Base-by-base conservation (phyloP, 2,113 vertebrate species). In the Elachura formosa region DNA sequence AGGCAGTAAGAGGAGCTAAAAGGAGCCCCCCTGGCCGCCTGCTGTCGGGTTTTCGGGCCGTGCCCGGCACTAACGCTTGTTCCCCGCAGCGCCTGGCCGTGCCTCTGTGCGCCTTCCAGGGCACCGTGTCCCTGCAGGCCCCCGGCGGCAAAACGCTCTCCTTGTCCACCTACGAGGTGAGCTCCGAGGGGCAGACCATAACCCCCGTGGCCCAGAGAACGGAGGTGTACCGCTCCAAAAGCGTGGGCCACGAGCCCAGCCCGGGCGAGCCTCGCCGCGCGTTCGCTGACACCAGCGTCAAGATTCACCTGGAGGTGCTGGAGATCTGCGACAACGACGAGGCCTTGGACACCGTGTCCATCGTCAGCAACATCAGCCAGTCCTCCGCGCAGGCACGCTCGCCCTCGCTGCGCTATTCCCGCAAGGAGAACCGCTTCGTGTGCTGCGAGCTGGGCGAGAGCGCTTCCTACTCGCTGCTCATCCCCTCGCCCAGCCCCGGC, bases 301-400 rank as follows among this genome's bases (percentile, higher is more conserved):
- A 99, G 96, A 99, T 99, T 92, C 99, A 99, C 91, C 83, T 99
- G 62, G 99, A 99, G 80, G 99, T 99, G 26, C 98, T 99, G 83
- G 99, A 99, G 96, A 99, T 99, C 69, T 99, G 99, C 29, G 98
- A 99, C 94, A 98, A 99, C 1, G 98, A 99, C 52, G 99, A 99
- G 95, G 99, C 99, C 54, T 97, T 99, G 99, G 99, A 99, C 96
- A 99, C 99, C 0, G 99, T 99, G 92, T 99, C 99, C 14, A 99
- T 99, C 93, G 96, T 99, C 81, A 99, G 99, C 79, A 99, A 98
- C 94, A 99, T 99, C 98, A 99, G 99, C 94, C 99, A 99, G 97
- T 99, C 99, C 13, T 99, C 99, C 9, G 76, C 98, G 1, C 99
- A 99, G 63, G 98, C 99, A 19, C 98, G 99, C 36, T 99, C 99